These are phyloP conservation scores for Apocrypta bakeri DNA, from an alignment of 1,140 invertebrate genomes.

Conservation along the genomic window DNA sequence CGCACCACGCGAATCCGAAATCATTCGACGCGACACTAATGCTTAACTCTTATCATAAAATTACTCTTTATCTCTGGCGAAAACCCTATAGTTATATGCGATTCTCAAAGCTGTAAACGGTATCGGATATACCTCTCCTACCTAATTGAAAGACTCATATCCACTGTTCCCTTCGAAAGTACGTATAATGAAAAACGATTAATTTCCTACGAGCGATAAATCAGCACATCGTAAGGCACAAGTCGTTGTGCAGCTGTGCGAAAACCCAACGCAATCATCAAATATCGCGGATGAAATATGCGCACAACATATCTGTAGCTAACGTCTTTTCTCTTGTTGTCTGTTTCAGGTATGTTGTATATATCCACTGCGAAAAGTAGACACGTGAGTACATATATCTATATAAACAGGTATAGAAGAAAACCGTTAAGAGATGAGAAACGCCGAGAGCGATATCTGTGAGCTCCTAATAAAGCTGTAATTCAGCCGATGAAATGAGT, in stretches of 20 bases:
- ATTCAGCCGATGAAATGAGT: constrained; percentile 36
- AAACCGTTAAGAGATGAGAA: constrained; percentile 18
- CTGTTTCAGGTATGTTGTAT: not conserved
- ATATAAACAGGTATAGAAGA: not conserved
- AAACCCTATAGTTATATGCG: not conserved
- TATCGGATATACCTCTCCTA: not conserved
- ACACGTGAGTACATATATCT: not conserved
- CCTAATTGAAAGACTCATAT: not conserved
- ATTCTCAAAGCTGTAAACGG: not conserved
- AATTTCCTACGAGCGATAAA: not conserved
- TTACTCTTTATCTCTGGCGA: not conserved
- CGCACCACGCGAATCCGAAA: too few species aligned
- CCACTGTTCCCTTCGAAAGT: not conserved
- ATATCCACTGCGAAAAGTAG: not conserved
- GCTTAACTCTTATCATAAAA: not conserved
- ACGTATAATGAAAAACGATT: not conserved
- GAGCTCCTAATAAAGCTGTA: constrained; percentile 33
- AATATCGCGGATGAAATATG: not conserved
- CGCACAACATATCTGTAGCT: not conserved
- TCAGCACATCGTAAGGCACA: not conserved
- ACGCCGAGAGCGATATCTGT: not conserved
- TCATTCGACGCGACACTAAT: too few species aligned
- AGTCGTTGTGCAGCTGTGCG: not conserved
- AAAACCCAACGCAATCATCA: not conserved
- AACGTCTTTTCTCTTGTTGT: not conserved